phyloP scores from a whole-genome alignment of 2,113 vertebrate species.

The Phalacrocorax pelagicus region DNA sequence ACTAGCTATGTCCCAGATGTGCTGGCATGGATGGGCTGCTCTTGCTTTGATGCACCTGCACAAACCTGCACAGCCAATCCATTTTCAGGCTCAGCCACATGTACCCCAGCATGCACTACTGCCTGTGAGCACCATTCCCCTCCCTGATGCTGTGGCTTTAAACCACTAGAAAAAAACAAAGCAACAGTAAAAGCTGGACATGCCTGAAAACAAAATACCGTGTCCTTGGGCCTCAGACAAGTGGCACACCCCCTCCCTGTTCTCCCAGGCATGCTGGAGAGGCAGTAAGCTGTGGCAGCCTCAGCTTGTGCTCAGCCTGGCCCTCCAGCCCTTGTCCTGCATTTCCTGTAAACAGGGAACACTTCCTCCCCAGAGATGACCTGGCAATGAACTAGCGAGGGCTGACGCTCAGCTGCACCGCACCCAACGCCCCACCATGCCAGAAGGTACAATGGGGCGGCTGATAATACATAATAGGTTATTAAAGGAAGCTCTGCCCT shows the following conservation, averaged over 20 bases:
- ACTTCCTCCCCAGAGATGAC: conserved; percentile 87
- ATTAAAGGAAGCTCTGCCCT: conserved; percentile 12
- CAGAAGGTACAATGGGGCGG: conserved; percentile 62
- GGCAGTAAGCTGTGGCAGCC: background rate
- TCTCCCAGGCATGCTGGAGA: background rate
- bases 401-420: conserved; percentile 74
- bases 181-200: background rate
- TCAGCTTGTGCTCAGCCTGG: background rate
- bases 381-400: conserved; percentile 82
- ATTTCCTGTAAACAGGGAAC: conserved; percentile 95
- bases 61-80: background rate
- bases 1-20: background rate
- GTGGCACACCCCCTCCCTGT: background rate
- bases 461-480: conserved; percentile 35
- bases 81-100: background rate
- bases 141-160: background rate
- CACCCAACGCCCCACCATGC: conserved; percentile 65
- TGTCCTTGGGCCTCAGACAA: background rate
- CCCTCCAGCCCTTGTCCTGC: conserved; percentile 76
- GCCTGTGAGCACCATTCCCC: background rate
- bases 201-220: background rate
- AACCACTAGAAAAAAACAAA: background rate
- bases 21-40: background rate
- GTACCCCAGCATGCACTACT: fast-evolving
- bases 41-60: background rate